These are phyloP conservation scores for Melanotaenia pygmaea DNA, from an alignment of 2,797 vertebrate species.

Conservation along the genomic window DNA sequence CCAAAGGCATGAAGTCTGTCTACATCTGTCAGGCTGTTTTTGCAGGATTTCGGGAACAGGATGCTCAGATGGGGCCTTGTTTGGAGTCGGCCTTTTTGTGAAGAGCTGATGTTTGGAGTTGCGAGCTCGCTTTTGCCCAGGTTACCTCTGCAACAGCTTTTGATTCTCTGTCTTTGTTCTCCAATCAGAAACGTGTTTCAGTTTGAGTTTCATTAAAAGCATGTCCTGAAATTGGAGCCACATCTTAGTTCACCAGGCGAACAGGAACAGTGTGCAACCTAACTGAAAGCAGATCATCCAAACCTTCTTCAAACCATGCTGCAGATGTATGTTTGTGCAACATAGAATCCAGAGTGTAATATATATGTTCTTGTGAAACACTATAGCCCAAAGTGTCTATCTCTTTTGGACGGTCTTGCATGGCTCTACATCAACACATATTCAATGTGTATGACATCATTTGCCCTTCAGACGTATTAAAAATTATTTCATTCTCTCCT, in stretches of 20 bases:
- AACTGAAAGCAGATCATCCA: constrained; percentile 81
- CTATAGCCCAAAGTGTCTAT: constrained; percentile 47
- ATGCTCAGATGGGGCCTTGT: constrained; percentile 69
- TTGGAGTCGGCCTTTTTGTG: constrained; percentile 63
- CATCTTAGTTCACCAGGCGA: constrained; percentile 68
- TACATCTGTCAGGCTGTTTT: constrained; percentile 58
- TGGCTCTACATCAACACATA: constrained; percentile 41
- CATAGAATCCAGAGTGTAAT: constrained; percentile 25
- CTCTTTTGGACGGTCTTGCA: constrained; percentile 29
- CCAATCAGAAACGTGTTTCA: constrained; percentile 78
- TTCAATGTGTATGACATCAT: constrained; percentile 70
- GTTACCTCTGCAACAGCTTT: constrained; percentile 71
- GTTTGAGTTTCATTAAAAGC: constrained; percentile 85
- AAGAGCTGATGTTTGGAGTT: constrained; percentile 65
- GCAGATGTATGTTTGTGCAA: constrained; percentile 37
- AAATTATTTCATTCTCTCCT: constrained; percentile 64
- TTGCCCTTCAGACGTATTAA: constrained; percentile 70
- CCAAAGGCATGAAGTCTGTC: constrained; percentile 38
- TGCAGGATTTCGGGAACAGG: constrained; percentile 51
- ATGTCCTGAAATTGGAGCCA: constrained; percentile 79
- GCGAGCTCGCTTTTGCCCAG: constrained; percentile 50
- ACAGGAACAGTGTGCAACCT: constrained; percentile 72
- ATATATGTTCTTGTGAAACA: constrained; percentile 51
- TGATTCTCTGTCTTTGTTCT: constrained; percentile 77
- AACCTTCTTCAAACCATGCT: constrained; percentile 44